Evolutionary conservation across 2,797 vertebrate genomes (phyloP).

Genomic region (Xenops minutus): DNA sequence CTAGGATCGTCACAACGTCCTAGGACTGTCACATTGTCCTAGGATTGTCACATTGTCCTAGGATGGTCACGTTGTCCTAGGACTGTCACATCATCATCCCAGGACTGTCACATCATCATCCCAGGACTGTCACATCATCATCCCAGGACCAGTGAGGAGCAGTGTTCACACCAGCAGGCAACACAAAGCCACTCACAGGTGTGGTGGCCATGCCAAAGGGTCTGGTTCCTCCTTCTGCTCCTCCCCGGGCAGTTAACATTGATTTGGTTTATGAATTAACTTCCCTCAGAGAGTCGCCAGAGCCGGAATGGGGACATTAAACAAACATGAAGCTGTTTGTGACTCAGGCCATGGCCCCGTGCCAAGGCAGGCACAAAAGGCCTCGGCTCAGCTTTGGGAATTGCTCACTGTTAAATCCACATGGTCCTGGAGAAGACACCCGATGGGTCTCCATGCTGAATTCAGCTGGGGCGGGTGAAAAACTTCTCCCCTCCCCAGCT

Average conservation of each 20-base stretch:
- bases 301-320: constrained; percentile 7
- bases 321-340: neutral
- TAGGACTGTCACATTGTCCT: neutral
- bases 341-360: neutral
- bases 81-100: neutral
- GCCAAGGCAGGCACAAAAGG: constrained; percentile 25
- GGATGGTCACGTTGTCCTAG: too few species aligned
- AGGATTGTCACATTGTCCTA: neutral
- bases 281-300: neutral
- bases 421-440: accelerated
- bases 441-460: accelerated
- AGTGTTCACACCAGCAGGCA: neutral
- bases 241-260: neutral
- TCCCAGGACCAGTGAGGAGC: accelerated
- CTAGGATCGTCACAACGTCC: neutral
- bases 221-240: neutral
- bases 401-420: neutral
- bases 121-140: neutral
- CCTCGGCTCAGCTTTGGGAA: neutral
- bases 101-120: neutral
- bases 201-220: accelerated
- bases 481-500: neutral
- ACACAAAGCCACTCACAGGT: accelerated
- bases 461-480: neutral
- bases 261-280: constrained; percentile 12